A percentile compares a stretch with the other conserved stretches of the same genome.
These are phyloP conservation scores for Leucania comma DNA, from an alignment of 2,888 invertebrate species.

Conservation along the genomic window DNA sequence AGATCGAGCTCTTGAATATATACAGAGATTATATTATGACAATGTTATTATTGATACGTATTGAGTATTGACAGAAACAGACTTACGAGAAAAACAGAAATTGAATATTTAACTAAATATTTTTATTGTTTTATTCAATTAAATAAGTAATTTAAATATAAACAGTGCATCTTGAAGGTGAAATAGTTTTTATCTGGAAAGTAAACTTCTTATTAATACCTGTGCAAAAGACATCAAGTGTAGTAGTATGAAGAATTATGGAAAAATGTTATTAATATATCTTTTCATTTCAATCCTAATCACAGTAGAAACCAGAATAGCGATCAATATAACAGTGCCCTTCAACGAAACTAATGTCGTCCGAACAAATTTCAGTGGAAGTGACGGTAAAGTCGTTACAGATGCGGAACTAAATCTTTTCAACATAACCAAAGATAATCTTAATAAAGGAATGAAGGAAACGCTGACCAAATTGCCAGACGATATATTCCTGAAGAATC, in stretches of 20 bases:
- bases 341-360: slow-evolving; percentile 66
- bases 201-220: background rate
- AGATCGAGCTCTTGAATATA: slow-evolving; percentile 40
- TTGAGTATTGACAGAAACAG: slow-evolving; percentile 5
- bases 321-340: slow-evolving; percentile 71
- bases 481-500: slow-evolving; percentile 78
- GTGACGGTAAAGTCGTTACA: slow-evolving; percentile 74
- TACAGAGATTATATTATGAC: slow-evolving; percentile 12
- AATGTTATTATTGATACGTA: slow-evolving; percentile 18
- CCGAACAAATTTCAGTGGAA: slow-evolving; percentile 66
- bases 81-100: background rate
- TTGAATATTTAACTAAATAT: background rate
- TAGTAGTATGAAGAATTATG: background rate
- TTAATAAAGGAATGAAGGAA: slow-evolving; percentile 74
- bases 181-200: background rate
- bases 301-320: slow-evolving; percentile 67
- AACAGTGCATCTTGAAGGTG: background rate
- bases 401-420: slow-evolving; percentile 75
- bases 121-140: background rate
- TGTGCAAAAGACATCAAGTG: background rate
- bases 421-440: slow-evolving; percentile 76
- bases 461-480: slow-evolving; percentile 79
- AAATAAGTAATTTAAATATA: background rate
- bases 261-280: slow-evolving; percentile 41
- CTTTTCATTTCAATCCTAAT: slow-evolving; percentile 29